Evolutionary conservation across 2,888 invertebrate genomes (phyloP), one percentile per base, ranked within the genome.

Genomic region (Pycnomerus fuliginosus): DNA sequence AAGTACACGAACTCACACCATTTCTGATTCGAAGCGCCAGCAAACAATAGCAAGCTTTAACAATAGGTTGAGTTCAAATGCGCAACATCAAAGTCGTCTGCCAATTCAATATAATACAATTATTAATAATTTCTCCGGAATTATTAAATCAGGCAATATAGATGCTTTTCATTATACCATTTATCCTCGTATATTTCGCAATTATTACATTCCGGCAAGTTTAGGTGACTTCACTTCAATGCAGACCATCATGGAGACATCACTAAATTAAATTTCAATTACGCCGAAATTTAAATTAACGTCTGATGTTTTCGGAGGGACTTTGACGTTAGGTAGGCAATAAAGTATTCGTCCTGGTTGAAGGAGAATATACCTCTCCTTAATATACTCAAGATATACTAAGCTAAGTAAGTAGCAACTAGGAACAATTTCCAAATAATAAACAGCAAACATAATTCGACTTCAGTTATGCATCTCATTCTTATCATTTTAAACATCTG

Each of bases 91-190:
- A 70, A 71, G 70, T 61, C 42, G 38, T 47, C 62, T 57, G 51
- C 47, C 66, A 60, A 64, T 68, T 67, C 66, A 68, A 65, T 69
- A 60, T 65, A 66, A 68, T 67, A 69, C 68, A 70, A 69, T 71
- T 70, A 69, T 68, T 70, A 70, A 64, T 69, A 70, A 70, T 69
- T 69, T 70, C 68, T 62, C 59, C 59, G 64, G 64, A 69, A 70
- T 69, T 69, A 69, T 68, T 69, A 70, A 71, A 70, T 71, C 67
- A 68, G 62, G 58, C 61, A 57, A 59, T 58, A 57, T 59, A 57
- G 64, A 64, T 61, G 58, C 58, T 52, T 55, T 56, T 58, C 57
- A 61, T 63, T 61, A 60, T 60, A 41, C 55, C 61, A 62, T 62
- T 62, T 62, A 60, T 61, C 58, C 55, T 50, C 54, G 57, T 60